Conservation (phyloP, 2,888 invertebrate species). For the Cyrtodaria siliqua region DNA sequence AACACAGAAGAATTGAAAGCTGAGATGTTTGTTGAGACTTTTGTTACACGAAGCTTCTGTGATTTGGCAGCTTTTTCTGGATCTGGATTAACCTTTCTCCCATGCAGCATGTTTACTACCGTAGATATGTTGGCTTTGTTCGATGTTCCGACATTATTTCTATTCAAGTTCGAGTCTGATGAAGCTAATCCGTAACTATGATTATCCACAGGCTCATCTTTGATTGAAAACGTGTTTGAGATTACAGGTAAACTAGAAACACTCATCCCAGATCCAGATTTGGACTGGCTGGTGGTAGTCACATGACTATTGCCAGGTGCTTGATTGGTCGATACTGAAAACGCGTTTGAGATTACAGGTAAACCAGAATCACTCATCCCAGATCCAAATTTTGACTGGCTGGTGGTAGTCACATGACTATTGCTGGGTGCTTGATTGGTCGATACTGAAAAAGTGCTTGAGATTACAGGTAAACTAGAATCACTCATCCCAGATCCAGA, state of each 20-base stretch:
- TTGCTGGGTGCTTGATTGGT: too few species aligned
- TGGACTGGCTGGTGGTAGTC: too few species aligned
- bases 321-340: constrained; percentile 5
- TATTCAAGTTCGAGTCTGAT: too few species aligned
- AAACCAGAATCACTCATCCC: constrained; percentile 2
- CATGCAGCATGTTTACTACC: neutral
- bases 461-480: constrained; percentile 28
- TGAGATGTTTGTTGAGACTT: too few species aligned
- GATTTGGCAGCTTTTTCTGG: too few species aligned
- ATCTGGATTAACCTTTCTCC: neutral
- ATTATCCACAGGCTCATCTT: constrained; percentile 45
- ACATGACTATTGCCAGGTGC: too few species aligned
- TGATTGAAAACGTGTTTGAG: constrained; percentile 35
- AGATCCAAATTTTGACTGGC: neutral
- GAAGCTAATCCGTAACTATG: constrained; percentile 13
- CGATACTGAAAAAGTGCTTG: constrained; percentile 30
- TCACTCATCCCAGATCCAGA: neutral
- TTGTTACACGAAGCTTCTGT: too few species aligned
- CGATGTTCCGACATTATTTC: neutral
- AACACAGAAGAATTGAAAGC: too few species aligned
- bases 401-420: too few species aligned
- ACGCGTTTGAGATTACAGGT: constrained; percentile 33
- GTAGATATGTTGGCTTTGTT: neutral
- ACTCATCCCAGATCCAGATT: neutral
- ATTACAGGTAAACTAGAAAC: constrained; percentile 30